Percentiles rank a stretch among this genome's conserved stretches.
phyloP scores from a whole-genome alignment of 2,888 invertebrate genomes.

The Eristalis intricaria region DNA sequence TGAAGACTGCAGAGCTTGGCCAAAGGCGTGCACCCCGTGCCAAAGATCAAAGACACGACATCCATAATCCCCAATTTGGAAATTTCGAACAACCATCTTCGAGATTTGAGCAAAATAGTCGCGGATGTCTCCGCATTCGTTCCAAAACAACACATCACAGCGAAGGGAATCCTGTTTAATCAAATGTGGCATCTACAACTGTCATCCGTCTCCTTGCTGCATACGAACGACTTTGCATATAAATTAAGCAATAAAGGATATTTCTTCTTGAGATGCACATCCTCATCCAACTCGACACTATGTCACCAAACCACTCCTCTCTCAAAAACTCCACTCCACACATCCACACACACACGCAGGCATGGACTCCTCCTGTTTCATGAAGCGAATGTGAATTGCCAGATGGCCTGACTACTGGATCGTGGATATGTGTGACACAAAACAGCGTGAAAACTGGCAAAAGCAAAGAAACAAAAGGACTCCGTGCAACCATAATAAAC shows the following conservation, averaged over 20 bases:
- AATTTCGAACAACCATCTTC: too few species aligned
- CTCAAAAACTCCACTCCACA: background rate
- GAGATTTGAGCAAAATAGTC: too few species aligned
- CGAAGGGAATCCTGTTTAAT: background rate
- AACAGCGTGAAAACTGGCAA: background rate
- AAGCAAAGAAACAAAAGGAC: conserved; percentile 21
- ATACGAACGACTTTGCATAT: background rate
- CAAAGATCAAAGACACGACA: too few species aligned
- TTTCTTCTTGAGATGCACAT: background rate
- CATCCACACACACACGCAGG: background rate
- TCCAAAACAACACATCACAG: too few species aligned
- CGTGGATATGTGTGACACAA: conserved; percentile 20
- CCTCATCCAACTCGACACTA: background rate
- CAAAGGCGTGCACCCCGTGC: too few species aligned
- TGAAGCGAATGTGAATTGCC: conserved; percentile 45
- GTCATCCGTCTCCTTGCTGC: background rate
- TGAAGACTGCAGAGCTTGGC: too few species aligned
- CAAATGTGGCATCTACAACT: background rate
- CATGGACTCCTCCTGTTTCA: conserved; percentile 11
- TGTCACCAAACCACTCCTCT: conserved; percentile 3
- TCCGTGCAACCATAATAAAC: conserved; percentile 32
- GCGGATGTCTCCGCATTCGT: too few species aligned
- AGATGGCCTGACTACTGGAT: conserved; percentile 48
- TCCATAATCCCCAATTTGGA: too few species aligned
- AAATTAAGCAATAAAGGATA: conserved; percentile 27